phyloP scores from a whole-genome alignment of 2,113 vertebrate species.

The Petromus typicus region DNA sequence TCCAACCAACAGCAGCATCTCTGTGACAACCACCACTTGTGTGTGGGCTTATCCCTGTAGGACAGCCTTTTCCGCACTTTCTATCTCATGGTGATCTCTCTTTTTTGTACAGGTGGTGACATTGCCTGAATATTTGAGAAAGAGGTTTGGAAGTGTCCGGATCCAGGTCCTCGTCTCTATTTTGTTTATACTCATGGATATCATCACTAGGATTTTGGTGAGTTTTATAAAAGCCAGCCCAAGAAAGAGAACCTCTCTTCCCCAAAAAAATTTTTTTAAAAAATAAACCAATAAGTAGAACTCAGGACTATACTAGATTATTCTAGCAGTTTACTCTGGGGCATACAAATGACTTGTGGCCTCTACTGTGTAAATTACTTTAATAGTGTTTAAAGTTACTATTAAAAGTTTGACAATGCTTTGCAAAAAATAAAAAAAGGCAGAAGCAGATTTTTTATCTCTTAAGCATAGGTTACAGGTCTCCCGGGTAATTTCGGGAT shows the following conservation, averaged over 20 bases:
- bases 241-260: not conserved
- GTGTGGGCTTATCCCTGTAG: not conserved
- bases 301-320: not conserved
- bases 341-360: not conserved
- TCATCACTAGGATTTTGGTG: constrained; percentile 96
- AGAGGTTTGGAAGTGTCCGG: constrained; percentile 93
- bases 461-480: not conserved
- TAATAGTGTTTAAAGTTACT: not conserved
- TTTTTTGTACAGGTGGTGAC: constrained; percentile 90
- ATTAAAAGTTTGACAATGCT: not conserved
- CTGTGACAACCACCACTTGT: not conserved
- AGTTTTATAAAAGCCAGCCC: constrained; percentile 79
- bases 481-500: not conserved
- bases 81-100: not conserved
- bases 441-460: not conserved
- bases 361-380: not conserved
- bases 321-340: not conserved
- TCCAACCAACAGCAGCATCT: not conserved
- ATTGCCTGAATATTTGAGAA: constrained; percentile 95
- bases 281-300: not conserved
- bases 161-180: constrained; percentile 93
- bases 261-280: not conserved
- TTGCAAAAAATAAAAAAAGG: not conserved
- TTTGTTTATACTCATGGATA: constrained; percentile 90
- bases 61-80: not conserved